Evolutionary conservation across 2,888 invertebrate genomes (phyloP), one percentile per base, ranked within the genome.

Genomic region (Raillietiella orientalis): DNA sequence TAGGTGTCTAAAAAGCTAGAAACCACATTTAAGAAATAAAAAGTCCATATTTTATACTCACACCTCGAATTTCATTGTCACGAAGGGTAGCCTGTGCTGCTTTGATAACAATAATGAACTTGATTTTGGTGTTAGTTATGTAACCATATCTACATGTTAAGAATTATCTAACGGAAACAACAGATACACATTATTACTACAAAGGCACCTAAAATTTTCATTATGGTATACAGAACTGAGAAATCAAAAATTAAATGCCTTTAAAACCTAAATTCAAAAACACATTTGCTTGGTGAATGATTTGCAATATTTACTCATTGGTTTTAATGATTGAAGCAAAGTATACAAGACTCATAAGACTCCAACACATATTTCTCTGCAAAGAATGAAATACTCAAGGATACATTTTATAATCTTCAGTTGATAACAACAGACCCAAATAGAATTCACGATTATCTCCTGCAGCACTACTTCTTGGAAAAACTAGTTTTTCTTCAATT

Each of bases 321-420:
- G n/a, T n/a, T n/a, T n/a, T n/a, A n/a, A n/a, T n/a, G n/a, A n/a
- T n/a, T n/a, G n/a, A n/a, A n/a, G n/a, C n/a, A n/a, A n/a, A n/a
- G n/a, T n/a, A n/a, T n/a, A n/a, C n/a, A n/a, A n/a, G n/a, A n/a
- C n/a, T n/a, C n/a, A n/a, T n/a, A n/a, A n/a, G n/a, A n/a, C n/a
- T n/a, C n/a, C n/a, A n/a, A n/a, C n/a, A n/a, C n/a, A n/a, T n/a
- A n/a, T n/a, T n/a, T 6, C 8, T n/a, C 19, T 19, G 6, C 8
- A 8, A 19, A 6, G n/a, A 6, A 19, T 19, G 6, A n/a, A 8
- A n/a, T 19, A 8, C 19, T 19, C n/a, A 40, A 41, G 41, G 45
- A 40, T 58, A 84, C 84, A 87, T 75, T 61, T 82, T 84, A 48
- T 82, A 79, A 34, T 77, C 79, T 52, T 90, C 90, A 5, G 84